Evolutionary conservation across 2,113 vertebrate species (phyloP).

Genomic region (Antechinus stuartii): DNA sequence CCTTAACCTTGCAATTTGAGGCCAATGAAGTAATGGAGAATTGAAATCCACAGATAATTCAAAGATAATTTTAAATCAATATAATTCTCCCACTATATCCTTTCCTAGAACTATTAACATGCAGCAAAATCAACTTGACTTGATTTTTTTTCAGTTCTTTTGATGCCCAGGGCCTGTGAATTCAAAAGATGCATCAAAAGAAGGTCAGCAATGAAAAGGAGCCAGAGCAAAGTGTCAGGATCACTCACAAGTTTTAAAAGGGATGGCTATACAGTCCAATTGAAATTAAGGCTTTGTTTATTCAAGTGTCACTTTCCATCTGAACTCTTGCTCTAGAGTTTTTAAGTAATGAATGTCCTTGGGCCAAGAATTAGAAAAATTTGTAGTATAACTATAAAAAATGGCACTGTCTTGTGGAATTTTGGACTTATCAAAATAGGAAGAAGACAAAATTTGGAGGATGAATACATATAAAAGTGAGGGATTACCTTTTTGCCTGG

Average conservation of each 20-base stretch:
- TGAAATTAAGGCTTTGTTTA: constrained; percentile 32
- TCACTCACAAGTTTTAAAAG: constrained; percentile 26
- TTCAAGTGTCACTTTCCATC: neutral
- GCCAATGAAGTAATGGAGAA: constrained; percentile 24
- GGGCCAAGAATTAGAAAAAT: neutral
- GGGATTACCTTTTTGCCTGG: constrained; percentile 92
- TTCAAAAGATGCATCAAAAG: neutral
- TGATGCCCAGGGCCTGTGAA: neutral
- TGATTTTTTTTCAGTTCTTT: constrained; percentile 50
- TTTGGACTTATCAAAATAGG: neutral
- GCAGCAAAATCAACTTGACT: constrained; percentile 9
- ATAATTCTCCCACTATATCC: constrained; percentile 6
- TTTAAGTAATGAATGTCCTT: neutral
- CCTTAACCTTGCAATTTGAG: neutral
- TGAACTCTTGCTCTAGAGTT: constrained; percentile 4
- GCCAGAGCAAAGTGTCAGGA: constrained; percentile 16
- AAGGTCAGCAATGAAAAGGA: constrained; percentile 15
- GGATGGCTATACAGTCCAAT: neutral
- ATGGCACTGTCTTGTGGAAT: neutral
- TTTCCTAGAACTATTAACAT: constrained; percentile 28
- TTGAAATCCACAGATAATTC: neutral
- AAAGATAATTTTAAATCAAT: constrained; percentile 37
- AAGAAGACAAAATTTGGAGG: constrained; percentile 13
- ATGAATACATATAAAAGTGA: constrained; percentile 43
- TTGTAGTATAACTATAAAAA: constrained; percentile 19